Conservation (phyloP, 2,113 vertebrate species). For the Cheilinus undulatus region DNA sequence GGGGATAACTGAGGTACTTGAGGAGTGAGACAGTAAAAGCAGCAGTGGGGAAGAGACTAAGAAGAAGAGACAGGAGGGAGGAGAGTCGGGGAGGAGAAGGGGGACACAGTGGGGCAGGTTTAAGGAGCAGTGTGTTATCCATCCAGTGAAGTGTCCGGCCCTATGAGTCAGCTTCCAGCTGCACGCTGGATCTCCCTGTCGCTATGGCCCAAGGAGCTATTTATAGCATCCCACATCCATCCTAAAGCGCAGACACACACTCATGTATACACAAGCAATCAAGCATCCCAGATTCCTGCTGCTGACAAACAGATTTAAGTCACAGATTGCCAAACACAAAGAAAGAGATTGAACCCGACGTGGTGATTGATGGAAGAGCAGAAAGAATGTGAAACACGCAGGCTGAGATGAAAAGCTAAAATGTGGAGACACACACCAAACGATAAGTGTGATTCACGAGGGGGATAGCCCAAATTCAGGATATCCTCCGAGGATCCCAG, state of each 20-base stretch:
- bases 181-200: slow-evolving; percentile 64
- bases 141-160: slow-evolving; percentile 55
- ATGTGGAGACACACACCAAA: slow-evolving; percentile 17
- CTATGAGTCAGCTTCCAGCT: slow-evolving; percentile 65
- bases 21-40: not conserved
- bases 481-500: slow-evolving; percentile 50
- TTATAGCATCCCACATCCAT: slow-evolving; percentile 65
- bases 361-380: slow-evolving; percentile 5
- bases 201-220: slow-evolving; percentile 64
- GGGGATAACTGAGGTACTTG: not conserved
- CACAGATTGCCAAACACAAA: slow-evolving; percentile 4
- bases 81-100: not conserved
- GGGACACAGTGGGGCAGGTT: slow-evolving; percentile 13
- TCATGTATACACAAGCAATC: slow-evolving; percentile 31
- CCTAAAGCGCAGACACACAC: slow-evolving; percentile 22
- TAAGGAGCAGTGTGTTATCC: slow-evolving; percentile 41
- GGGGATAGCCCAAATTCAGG: slow-evolving; percentile 47
- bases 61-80: not conserved
- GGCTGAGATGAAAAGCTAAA: slow-evolving; percentile 32
- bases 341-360: slow-evolving; percentile 17
- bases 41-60: not conserved
- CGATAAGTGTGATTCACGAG: slow-evolving; percentile 20
- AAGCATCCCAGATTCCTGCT: not conserved
- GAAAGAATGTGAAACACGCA: slow-evolving; percentile 12
- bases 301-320: slow-evolving; percentile 3